Evolutionary conservation across 2,888 invertebrate genomes (phyloP), one percentile per base, ranked within the genome.

Genomic region (Nephrocerus scutellatus): DNA sequence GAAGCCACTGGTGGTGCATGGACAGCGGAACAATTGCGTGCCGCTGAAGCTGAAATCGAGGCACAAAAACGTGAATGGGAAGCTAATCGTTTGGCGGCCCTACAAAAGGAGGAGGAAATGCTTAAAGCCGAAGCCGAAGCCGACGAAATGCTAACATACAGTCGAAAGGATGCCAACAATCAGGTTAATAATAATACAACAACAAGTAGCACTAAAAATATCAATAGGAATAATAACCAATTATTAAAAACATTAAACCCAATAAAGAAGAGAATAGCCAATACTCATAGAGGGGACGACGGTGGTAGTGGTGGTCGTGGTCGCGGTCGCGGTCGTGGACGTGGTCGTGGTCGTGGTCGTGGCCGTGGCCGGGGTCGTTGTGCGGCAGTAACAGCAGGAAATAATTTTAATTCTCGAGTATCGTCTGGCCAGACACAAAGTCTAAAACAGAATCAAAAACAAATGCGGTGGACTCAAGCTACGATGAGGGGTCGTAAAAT

Each of bases 21-120:
- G 72, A 82, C 83, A 12, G 85, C 86, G 1, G 92, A 93, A 58
- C 90, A 92, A 56, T 63, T 89, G 23, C 82, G 84, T 10, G 84
- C 83, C 25, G 93, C 92, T 12, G 91, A 92, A 66, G 86, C 84
- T 30, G 88, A 88, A 64, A 79, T 90, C 33, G 87, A 87, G 59
- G 77, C 82, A 33, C 82, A 84, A 63, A 88, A 88, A 66, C 80
- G 82, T 48, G 85, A 86, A 60, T 89, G 90, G 90, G 89, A 90
- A 69, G 75, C 85, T 55, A 84, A 85, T 63, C 80, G 89, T 21
- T 73, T 82, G 56, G 82, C 80, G 50, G 81, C 82, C 34, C 71
- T 77, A 63, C 72, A 74, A 37, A 76, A 82, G 65, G 78, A 82
- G 57, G 79, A 81, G 53, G 72, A 78, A 35, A 70, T 76, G 43